These are phyloP conservation scores for Pollenia griseotomentosa DNA, from an alignment of 2,888 invertebrate genomes.

Conservation along the genomic window DNA sequence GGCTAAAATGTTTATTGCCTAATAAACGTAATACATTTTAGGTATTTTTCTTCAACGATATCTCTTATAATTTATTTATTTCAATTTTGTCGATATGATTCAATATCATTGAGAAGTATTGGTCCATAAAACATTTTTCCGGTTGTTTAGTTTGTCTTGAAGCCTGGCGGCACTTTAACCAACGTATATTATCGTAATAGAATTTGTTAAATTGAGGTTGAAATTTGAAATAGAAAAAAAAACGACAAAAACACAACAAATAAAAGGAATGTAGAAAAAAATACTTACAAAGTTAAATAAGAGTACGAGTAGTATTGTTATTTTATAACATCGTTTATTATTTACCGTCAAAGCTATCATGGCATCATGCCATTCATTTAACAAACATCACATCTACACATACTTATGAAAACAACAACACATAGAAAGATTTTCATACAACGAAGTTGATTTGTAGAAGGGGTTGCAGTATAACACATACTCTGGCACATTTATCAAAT, in stretches of 20 bases:
- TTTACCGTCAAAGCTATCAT: slow-evolving; percentile 67
- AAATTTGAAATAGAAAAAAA: slow-evolving; percentile 75
- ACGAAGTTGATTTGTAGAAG: background rate
- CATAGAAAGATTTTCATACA: background rate
- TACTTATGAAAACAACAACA: background rate
- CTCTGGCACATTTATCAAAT: slow-evolving; percentile 72
- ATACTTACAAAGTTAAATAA: slow-evolving; percentile 23
- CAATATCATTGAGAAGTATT: slow-evolving; percentile 77
- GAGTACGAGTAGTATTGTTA: slow-evolving; percentile 54
- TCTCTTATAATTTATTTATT: slow-evolving; percentile 51
- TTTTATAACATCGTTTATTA: slow-evolving; percentile 70
- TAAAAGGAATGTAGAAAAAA: slow-evolving; percentile 24
- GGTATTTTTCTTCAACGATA: slow-evolving; percentile 29
- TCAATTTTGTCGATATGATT: slow-evolving; percentile 52
- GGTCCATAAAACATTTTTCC: slow-evolving; percentile 73
- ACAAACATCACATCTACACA: slow-evolving; percentile 9
- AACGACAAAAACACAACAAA: slow-evolving; percentile 25
- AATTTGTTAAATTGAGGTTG: slow-evolving; percentile 83
- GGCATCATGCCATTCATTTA: slow-evolving; percentile 62
- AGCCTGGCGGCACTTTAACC: slow-evolving; percentile 65
- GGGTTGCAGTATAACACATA: background rate
- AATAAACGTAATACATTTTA: slow-evolving; percentile 59
- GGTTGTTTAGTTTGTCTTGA: slow-evolving; percentile 63
- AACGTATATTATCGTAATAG: slow-evolving; percentile 80
- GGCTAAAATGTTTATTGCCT: background rate